Evolutionary conservation across 2,888 invertebrate genomes (phyloP).

Genomic region (Cephus sareptanus): DNA sequence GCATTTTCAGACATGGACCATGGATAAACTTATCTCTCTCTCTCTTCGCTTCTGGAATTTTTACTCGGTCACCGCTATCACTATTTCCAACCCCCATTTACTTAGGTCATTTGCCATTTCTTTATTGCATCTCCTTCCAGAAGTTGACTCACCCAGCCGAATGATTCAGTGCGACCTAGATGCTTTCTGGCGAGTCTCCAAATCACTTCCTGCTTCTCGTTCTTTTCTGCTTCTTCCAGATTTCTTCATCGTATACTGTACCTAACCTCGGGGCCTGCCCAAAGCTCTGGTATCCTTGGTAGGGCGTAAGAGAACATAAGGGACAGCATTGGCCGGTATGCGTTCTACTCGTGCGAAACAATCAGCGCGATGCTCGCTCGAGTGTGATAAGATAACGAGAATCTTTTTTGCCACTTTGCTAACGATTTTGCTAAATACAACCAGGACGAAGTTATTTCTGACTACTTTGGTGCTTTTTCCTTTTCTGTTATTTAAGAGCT

Average conservation of each 20-base stretch:
- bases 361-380: conserved; percentile 40
- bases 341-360: conserved; percentile 46
- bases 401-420: conserved; percentile 49
- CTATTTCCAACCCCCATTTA: background rate
- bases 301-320: conserved; percentile 32
- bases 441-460: conserved; percentile 29
- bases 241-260: conserved; percentile 12
- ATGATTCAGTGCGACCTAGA: conserved; percentile 55
- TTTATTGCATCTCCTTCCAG: conserved; percentile 48
- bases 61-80: conserved; percentile 2
- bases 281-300: conserved; percentile 44
- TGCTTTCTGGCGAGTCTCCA: conserved; percentile 57
- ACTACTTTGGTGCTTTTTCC: conserved; percentile 8
- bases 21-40: background rate
- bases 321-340: conserved; percentile 43
- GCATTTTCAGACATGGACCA: background rate
- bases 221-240: conserved; percentile 18
- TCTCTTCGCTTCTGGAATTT: background rate
- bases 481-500: background rate
- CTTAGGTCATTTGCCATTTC: conserved; percentile 47
- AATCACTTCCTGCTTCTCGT: conserved; percentile 54
- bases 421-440: conserved; percentile 45
- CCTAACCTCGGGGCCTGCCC: background rate
- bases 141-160: conserved; percentile 26
- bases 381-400: conserved; percentile 20